phyloP scores from a whole-genome alignment of 2,113 vertebrate species.

The Heptranchias perlo region DNA sequence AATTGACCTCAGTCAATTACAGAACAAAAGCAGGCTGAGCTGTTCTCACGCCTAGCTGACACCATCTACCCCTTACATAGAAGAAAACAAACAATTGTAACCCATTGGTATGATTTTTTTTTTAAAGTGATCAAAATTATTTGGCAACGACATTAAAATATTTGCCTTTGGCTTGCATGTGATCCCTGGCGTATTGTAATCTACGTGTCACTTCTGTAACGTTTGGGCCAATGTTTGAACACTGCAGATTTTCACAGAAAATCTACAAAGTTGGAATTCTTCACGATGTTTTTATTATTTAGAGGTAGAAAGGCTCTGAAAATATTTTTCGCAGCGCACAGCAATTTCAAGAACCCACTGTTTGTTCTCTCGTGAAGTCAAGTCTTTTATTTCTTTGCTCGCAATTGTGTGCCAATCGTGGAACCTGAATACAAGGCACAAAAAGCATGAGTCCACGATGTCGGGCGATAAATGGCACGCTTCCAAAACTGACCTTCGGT shows the following conservation, averaged over 20 bases:
- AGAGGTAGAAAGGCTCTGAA: neutral
- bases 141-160: neutral
- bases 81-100: neutral
- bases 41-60: neutral
- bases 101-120: neutral
- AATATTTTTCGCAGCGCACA: neutral
- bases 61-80: neutral
- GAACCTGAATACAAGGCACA: neutral
- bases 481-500: neutral
- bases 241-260: neutral
- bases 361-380: neutral
- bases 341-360: neutral
- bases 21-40: neutral
- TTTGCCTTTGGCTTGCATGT: neutral
- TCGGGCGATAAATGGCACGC: neutral
- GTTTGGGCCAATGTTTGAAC: neutral
- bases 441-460: neutral
- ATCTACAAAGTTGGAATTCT: neutral
- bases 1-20: neutral
- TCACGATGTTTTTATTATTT: neutral
- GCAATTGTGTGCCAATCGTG: neutral
- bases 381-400: conserved; percentile 6
- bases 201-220: neutral
- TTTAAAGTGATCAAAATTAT: neutral
- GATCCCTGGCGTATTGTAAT: neutral